phyloP scores from a whole-genome alignment of 2,113 vertebrate species.

The Malaclemys terrapin region DNA sequence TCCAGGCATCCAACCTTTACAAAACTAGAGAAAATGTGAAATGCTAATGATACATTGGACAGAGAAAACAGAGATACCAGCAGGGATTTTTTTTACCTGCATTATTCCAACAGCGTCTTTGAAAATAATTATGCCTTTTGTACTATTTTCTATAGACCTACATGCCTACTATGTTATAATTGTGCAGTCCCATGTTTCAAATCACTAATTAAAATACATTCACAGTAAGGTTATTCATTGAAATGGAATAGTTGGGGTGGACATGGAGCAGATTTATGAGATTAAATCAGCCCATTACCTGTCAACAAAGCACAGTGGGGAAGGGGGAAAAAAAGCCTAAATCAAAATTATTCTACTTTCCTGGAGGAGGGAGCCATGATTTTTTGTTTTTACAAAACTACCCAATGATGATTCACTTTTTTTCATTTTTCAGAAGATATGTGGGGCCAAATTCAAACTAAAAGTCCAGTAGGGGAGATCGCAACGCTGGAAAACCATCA shows the following conservation, averaged over 20 bases:
- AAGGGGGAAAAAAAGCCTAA: not conserved
- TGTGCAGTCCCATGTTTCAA: slow-evolving; percentile 42
- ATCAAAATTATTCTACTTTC: slow-evolving; percentile 7
- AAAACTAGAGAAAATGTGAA: slow-evolving; percentile 29
- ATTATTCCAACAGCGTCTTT: slow-evolving; percentile 50
- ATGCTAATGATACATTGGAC: slow-evolving; percentile 36
- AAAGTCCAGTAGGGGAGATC: not conserved
- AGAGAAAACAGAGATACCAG: slow-evolving; percentile 45
- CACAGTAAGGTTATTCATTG: slow-evolving; percentile 47
- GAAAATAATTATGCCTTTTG: slow-evolving; percentile 66
- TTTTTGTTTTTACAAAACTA: not conserved
- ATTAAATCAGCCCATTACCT: slow-evolving; percentile 47
- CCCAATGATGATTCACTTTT: not conserved
- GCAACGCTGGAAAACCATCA: not conserved
- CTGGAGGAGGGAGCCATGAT: not conserved
- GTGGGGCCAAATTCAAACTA: accelerated
- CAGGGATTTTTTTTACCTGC: slow-evolving; percentile 45
- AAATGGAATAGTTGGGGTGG: slow-evolving; percentile 36
- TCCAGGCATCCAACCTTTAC: slow-evolving; percentile 5
- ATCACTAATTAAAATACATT: slow-evolving; percentile 73
- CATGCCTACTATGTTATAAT: slow-evolving; percentile 48
- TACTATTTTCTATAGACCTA: slow-evolving; percentile 42
- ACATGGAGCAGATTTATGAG: slow-evolving; percentile 1
- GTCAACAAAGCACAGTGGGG: not conserved
- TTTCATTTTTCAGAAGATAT: not conserved